These are phyloP conservation scores for Andrena marginata DNA, from an alignment of 2,888 invertebrate species.

Conservation along the genomic window DNA sequence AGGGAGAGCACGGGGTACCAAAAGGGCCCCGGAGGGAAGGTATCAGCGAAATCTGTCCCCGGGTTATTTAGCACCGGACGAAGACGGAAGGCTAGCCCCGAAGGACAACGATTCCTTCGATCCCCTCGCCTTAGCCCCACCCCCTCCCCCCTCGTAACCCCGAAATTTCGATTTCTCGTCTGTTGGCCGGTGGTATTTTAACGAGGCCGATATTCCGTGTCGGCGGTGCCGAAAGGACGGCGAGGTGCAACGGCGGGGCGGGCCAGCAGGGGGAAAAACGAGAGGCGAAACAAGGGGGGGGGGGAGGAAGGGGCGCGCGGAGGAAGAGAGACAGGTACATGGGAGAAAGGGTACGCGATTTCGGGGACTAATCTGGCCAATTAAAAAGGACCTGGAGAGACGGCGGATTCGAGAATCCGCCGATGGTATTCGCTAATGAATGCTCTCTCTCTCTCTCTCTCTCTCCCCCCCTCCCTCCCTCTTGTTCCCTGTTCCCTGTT, in stretches of 20 bases:
- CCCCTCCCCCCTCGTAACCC: conserved; percentile 72
- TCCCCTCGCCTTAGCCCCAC: neutral
- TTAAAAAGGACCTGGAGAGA: conserved; percentile 78
- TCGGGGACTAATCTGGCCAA: conserved; percentile 83
- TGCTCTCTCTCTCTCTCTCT: conserved; percentile 47
- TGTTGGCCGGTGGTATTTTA: conserved; percentile 81
- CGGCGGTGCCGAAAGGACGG: conserved; percentile 73
- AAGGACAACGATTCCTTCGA: conserved; percentile 33
- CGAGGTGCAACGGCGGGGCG: conserved; percentile 14
- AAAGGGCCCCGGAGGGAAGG: neutral
- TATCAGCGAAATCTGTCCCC: conserved; percentile 55
- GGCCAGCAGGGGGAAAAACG: conserved; percentile 48
- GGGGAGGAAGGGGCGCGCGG: neutral
- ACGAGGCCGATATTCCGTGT: conserved; percentile 83
- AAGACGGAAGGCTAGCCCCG: conserved; percentile 47
- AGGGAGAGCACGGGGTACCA: neutral
- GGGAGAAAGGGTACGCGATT: conserved; percentile 74
- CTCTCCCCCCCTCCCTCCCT: neutral
- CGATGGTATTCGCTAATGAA: conserved; percentile 85
- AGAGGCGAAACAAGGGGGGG: conserved; percentile 26
- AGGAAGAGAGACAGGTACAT: conserved; percentile 4
- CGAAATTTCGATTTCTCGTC: conserved; percentile 84
- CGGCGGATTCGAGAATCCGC: conserved; percentile 77
- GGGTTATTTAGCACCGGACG: conserved; percentile 51
- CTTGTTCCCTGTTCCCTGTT: neutral